phyloP scores from a whole-genome alignment of 2,797 vertebrate species.

The Molossus molossus region DNA sequence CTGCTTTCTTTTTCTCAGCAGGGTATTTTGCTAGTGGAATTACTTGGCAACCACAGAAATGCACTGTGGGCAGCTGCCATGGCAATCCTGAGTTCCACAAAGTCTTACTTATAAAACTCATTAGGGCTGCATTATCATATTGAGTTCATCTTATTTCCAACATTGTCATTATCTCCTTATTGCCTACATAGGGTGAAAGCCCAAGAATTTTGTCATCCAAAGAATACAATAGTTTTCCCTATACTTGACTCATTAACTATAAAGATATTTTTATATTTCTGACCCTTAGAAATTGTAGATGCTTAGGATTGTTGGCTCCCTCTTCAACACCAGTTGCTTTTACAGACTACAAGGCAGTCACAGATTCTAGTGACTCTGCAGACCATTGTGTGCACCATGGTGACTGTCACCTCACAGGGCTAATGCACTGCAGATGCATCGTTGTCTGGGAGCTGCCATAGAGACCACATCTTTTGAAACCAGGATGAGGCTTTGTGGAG shows the following conservation, averaged over 20 bases:
- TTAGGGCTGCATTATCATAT: background rate
- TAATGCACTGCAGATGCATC: background rate
- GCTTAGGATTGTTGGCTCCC: background rate
- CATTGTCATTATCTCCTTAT: slow-evolving; percentile 33
- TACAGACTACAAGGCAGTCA: background rate
- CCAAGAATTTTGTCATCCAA: background rate
- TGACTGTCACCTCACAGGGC: background rate
- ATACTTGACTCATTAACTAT: background rate
- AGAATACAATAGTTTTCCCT: background rate
- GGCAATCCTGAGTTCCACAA: background rate
- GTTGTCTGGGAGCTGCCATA: background rate
- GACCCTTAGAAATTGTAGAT: background rate
- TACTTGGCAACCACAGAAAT: background rate
- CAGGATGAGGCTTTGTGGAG: background rate
- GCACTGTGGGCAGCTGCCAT: background rate
- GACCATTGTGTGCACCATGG: background rate
- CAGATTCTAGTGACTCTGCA: background rate
- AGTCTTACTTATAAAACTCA: background rate
- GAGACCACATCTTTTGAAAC: background rate
- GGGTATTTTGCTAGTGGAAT: background rate
- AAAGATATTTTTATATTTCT: background rate
- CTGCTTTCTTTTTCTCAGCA: background rate
- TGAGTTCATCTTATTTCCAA: background rate
- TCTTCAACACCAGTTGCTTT: background rate
- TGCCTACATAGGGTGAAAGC: background rate